Evolutionary conservation across 1,140 invertebrate genomes (phyloP), one percentile per base, ranked within the genome.

Genomic region (Acyrthosiphon pisum): DNA sequence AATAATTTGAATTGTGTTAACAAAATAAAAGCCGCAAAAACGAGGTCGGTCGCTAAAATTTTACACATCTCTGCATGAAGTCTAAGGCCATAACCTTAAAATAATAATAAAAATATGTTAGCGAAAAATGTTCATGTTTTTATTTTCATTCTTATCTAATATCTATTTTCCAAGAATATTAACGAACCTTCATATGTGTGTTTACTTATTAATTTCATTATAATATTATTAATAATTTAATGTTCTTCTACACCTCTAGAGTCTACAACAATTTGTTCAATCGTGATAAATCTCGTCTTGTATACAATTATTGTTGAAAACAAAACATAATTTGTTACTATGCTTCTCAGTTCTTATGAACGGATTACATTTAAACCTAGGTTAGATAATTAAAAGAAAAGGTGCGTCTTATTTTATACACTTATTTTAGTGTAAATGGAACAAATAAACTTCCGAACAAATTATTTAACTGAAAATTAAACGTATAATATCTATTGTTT

Each of bases 1-100:
- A 86, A 76, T 76, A 93, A 93, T 56, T n/a, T 30, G 8, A 90
- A 90, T 68, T 44, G 53, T 60, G 23, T 68, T 90, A 90, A 90
- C 56, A 56, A 90, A 90, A 90, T 90, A 68, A 90, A 90, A 90
- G 44, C 89, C 37, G 26, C 76, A 84, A 93, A 92, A 93, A 84
- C 91, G 91, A 93, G 91, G 91, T 84, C 91, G 50, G 48, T 37
- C 6, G 26, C 56, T 26, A 60, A 90, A 44, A 60, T 60, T 68
- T 30, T 90, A 90, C 89, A 90, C 56, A 90, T 68, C 37, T 68
- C 53, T 7, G 37, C 37, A 30, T 56, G 37, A 90, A 90, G 89
- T 44, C 53, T 90, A 90, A 90, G 89, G 89, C 18, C 89, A 26
- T 90, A 68, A 90, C 89, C 89, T 90, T 68, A 90, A 44, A 90